Base-by-base conservation (phyloP, 2,797 vertebrate genomes). In the Pterois miles region DNA sequence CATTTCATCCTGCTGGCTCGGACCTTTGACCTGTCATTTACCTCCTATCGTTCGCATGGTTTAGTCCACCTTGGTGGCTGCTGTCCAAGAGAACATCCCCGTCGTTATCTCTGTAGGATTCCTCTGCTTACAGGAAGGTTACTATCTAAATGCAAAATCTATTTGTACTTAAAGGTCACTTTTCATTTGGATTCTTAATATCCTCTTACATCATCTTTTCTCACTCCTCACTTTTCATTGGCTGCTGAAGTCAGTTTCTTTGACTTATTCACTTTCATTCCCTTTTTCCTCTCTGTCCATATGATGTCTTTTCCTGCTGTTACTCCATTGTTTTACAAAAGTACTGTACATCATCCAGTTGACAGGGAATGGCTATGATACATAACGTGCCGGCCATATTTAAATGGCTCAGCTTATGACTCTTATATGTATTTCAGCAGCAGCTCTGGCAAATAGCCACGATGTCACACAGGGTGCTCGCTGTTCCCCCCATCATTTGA, bases 11-110 rank as follows among this genome's bases (percentile, higher is more conserved):
- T 78, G 88, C 90, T 88, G 87, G 53, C 76, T 83, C 36, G 68
- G 71, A 90, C 90, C 84, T 87, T 82, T 93, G 94, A 94, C 93
- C 92, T 90, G 89, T 94, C 89, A 93, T 93, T 93, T 93, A 92
- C 92, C 92, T 83, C 92, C 92, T 31, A 78, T 80, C 13, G 84
- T 60, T 40, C 69, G 82, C 75, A 3, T 72, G 84, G 78, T 88
- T 93, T 87, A 77, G 65, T 80, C 86, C 82, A 62, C 86, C 84
- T 76, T 18, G 83, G 89, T 81, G 65, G 80, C 80, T 43, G 40
- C 74, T 11, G 81, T 88, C 85, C 85, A 57, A 82, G 82, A 85
- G 82, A 87, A 88, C 84, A 89, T 81, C 86, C 87, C 89, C 8
- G 10, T 89, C 71, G 91, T 93, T 92, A 92, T 89, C 92, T 78